Evolutionary conservation across 2,797 vertebrate species (phyloP).

Genomic region (Sitta carolinensis): DNA sequence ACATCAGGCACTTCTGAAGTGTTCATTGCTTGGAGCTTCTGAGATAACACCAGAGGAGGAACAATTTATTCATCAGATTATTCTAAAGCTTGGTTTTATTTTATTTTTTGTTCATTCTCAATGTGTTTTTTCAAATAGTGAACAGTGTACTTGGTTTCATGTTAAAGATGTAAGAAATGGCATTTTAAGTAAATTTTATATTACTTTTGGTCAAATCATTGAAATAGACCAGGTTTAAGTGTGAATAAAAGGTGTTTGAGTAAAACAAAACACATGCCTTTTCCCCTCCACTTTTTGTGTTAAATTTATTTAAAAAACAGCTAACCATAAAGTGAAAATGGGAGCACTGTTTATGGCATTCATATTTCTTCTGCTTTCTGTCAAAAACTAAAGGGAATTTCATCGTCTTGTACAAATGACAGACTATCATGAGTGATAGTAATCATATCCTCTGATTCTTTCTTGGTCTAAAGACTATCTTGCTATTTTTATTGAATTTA

Average conservation of each 20-base stretch:
- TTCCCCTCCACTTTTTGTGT: background rate
- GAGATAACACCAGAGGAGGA: background rate
- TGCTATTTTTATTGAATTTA: background rate
- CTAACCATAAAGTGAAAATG: background rate
- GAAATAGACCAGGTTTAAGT: background rate
- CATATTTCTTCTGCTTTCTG: background rate
- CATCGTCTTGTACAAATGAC: background rate
- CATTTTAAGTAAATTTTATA: background rate
- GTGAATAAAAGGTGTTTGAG: background rate
- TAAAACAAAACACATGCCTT: background rate
- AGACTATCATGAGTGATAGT: background rate
- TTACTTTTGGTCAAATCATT: background rate
- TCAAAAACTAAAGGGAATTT: background rate
- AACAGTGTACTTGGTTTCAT: background rate
- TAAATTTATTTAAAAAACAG: background rate
- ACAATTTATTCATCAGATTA: background rate
- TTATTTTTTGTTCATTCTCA: background rate
- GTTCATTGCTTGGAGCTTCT: background rate
- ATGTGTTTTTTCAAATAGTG: background rate
- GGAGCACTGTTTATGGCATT: background rate
- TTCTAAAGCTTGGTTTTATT: background rate
- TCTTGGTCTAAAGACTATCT: background rate
- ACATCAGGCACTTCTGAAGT: background rate
- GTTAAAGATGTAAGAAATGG: background rate
- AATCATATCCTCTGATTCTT: background rate